A percentile compares a stretch with the other conserved stretches of the same genome.
Evolutionary conservation across 2,797 vertebrate species (phyloP).

Genomic region (Ctenopoma multispine): DNA sequence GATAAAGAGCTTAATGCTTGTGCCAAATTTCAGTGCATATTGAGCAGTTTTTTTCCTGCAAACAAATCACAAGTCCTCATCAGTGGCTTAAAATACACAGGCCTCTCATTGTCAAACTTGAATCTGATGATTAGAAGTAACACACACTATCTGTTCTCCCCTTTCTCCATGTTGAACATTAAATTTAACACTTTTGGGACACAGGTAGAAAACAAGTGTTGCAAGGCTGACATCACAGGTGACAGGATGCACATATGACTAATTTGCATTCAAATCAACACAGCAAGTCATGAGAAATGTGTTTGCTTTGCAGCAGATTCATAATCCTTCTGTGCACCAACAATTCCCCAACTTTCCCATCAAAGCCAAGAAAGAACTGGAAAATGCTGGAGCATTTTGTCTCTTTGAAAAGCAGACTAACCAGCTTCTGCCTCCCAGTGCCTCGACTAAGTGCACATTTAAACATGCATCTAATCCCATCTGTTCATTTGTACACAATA

Average conservation of each 20-base stretch:
- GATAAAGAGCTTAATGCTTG: slow-evolving; percentile 43
- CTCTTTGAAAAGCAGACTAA: slow-evolving; percentile 39
- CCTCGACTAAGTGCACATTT: slow-evolving; percentile 42
- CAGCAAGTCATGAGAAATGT: slow-evolving; percentile 47
- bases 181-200: slow-evolving; percentile 34
- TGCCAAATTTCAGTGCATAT: slow-evolving; percentile 20
- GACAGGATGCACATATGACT: slow-evolving; percentile 34
- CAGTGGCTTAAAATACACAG: slow-evolving; percentile 15
- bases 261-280: slow-evolving; percentile 59
- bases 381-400: slow-evolving; percentile 28
- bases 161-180: slow-evolving; percentile 47
- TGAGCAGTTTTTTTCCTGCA: slow-evolving; percentile 12
- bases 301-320: slow-evolving; percentile 59
- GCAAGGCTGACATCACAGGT: slow-evolving; percentile 54
- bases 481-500: slow-evolving; percentile 43
- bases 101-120: too few relatives aligned
- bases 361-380: slow-evolving; percentile 48
- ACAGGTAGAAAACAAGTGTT: slow-evolving; percentile 28
- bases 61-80: slow-evolving; percentile 19
- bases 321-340: slow-evolving; percentile 61
- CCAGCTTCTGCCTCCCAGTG: slow-evolving; percentile 28
- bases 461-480: slow-evolving; percentile 45
- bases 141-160: slow-evolving; percentile 38
- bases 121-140: too few relatives aligned
- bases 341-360: slow-evolving; percentile 57